Base-by-base conservation (phyloP, 2,888 invertebrate species). In the Coremacera marginata region DNA sequence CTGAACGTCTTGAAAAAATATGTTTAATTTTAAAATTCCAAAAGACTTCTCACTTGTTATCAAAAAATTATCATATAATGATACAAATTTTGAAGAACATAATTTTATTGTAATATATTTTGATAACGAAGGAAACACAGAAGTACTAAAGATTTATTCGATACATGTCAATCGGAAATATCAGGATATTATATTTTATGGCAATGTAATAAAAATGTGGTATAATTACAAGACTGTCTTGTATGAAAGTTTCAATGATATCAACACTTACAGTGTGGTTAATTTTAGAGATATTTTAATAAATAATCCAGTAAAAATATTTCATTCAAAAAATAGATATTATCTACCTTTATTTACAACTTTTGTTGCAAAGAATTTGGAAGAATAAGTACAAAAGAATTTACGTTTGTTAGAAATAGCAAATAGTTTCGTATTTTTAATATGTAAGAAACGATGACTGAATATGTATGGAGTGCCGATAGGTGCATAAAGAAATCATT, bases 11-110 rank as follows among this genome's bases (percentile, higher is more conserved):
- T 63, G 55, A 37, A 52, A 52, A 57, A 70, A 76, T 74, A 78
- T 76, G 73, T 78, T 70, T 57, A 65, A 76, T 67, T 63, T 78
- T 63, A 57, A 62, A 27, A 22, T 78, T 55, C 74, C 76, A 37
- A 44, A 62, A 19, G 49, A 76, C 34, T 76, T 78, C 57, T 31
- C n/a, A 55, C 60, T 78, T 74, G 78, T 70, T 44, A 22, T 74
- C 34, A 76, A 78, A 65, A 76, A 70, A 76, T 68, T 78, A 22
- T 60, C 63, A 57, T 76, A 67, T 70, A 49, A 65, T 27, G 71
- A 70, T 75, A 77, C 74, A 51, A 51, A 51, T 65, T 77, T 65
- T 65, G 63, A 74, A 74, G 70, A 70, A 52, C 71, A 78, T 67
- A 44, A 76, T 76, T 62, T 70, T 68, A n/a, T 77, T 68, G 49